Conservation (phyloP, 2,888 invertebrate genomes). For the Agonopterix alstromeriana region DNA sequence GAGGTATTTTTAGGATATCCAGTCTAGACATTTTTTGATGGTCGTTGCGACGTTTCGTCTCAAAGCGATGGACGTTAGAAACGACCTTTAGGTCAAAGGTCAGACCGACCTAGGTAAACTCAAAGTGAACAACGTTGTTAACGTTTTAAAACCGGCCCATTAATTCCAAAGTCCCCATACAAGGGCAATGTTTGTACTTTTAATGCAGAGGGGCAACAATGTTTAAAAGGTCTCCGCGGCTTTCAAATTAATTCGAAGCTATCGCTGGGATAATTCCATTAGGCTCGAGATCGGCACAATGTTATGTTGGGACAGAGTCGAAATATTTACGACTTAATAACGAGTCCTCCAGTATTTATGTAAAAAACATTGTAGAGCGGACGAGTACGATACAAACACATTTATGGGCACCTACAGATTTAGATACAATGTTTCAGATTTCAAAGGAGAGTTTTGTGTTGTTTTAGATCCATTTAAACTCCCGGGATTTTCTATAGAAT, state of each 20-base stretch:
- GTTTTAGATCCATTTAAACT: too few species aligned
- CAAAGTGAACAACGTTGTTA: neutral
- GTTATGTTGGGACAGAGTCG: constrained; percentile 20
- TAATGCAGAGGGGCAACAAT: constrained; percentile 16
- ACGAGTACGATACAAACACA: neutral
- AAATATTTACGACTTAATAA: constrained; percentile 53
- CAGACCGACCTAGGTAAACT: neutral
- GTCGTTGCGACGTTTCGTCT: too few species aligned
- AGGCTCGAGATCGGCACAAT: constrained; percentile 31
- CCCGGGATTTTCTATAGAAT: too few species aligned
- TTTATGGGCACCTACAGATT: neutral
- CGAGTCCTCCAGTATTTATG: constrained; percentile 24
- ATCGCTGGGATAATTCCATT: constrained; percentile 57
- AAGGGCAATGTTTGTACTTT: constrained; percentile 3
- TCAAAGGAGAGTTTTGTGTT: too few species aligned
- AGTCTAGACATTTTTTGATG: too few species aligned
- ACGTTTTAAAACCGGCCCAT: neutral
- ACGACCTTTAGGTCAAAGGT: neutral
- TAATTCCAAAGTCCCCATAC: neutral
- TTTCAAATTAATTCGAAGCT: constrained; percentile 51
- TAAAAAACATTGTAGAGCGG: neutral
- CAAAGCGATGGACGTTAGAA: too few species aligned
- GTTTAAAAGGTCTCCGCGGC: constrained; percentile 45
- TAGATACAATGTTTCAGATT: too few species aligned
- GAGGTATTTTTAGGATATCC: too few species aligned